Conservation (phyloP, 2,888 invertebrate genomes). For the Ypsolopha sequella region DNA sequence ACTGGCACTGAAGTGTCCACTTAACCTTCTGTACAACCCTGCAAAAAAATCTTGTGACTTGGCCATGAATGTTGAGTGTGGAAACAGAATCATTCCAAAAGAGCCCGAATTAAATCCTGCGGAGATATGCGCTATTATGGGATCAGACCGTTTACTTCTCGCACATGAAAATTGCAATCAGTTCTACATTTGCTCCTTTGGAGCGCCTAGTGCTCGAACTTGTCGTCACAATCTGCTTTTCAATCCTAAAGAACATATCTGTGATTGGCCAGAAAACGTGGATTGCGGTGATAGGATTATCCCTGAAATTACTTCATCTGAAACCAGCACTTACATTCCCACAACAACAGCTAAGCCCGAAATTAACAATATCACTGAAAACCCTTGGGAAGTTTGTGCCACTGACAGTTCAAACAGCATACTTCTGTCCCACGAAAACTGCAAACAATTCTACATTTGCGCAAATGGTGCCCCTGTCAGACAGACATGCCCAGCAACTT, state of each 20-base stretch:
- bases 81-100: background rate
- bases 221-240: slow-evolving; percentile 17
- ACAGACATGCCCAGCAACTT: slow-evolving; percentile 14
- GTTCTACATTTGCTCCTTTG: background rate
- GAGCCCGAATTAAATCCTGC: background rate
- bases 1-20: slow-evolving; percentile 18
- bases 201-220: background rate
- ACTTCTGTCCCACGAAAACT: no score
- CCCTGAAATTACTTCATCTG: no score
- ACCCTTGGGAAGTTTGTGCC: no score
- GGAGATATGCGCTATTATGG: background rate
- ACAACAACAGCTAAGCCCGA: no score
- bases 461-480: slow-evolving; percentile 17
- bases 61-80: background rate
- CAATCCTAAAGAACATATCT: slow-evolving; percentile 19
- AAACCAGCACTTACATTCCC: no score
- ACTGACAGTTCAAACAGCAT: no score
- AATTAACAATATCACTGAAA: no score
- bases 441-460: slow-evolving; percentile 22
- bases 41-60: no score
- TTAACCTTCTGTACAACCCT: no score
- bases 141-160: background rate
- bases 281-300: slow-evolving; percentile 21
- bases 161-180: background rate
- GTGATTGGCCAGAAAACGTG: slow-evolving; percentile 29